A percentile compares a stretch with the other conserved stretches of the same genome.
Evolutionary conservation across 2,113 vertebrate species (phyloP).

Genomic region (Oreochromis spilurus): DNA sequence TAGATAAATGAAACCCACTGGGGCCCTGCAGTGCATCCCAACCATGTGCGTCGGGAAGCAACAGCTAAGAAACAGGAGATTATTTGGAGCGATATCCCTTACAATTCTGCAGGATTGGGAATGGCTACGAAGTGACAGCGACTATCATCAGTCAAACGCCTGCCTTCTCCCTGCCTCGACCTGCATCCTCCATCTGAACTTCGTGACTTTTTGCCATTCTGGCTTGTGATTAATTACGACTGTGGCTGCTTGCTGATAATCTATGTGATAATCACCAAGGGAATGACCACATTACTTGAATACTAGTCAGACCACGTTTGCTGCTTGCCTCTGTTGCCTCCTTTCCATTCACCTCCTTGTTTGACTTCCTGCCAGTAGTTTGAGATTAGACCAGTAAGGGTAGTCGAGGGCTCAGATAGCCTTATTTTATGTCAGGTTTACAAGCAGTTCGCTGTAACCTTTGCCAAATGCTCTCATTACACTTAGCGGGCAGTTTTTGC

Average conservation of each 20-base stretch:
- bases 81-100: slow-evolving; percentile 20
- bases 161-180: neutral
- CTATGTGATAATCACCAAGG: slow-evolving; percentile 43
- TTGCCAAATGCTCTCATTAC: slow-evolving; percentile 8
- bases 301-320: neutral
- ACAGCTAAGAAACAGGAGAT: slow-evolving; percentile 24
- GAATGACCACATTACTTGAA: neutral
- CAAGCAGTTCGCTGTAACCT: slow-evolving; percentile 44
- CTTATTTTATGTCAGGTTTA: slow-evolving; percentile 28
- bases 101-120: neutral
- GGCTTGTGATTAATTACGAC: slow-evolving; percentile 35
- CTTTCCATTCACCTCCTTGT: neutral
- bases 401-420: neutral
- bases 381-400: slow-evolving; percentile 4
- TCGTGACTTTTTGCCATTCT: slow-evolving; percentile 21
- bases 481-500: slow-evolving; percentile 18
- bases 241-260: slow-evolving; percentile 16
- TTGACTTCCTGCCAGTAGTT: slow-evolving; percentile 4
- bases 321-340: neutral
- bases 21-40: slow-evolving; percentile 4
- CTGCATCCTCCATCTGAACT: slow-evolving; percentile 17
- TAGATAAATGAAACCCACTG: slow-evolving; percentile 52
- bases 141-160: slow-evolving; percentile 24
- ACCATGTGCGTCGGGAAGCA: slow-evolving; percentile 12
- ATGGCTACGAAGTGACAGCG: neutral